Base-by-base conservation (phyloP, 2,888 invertebrate genomes). In the Drosophila tripunctata region DNA sequence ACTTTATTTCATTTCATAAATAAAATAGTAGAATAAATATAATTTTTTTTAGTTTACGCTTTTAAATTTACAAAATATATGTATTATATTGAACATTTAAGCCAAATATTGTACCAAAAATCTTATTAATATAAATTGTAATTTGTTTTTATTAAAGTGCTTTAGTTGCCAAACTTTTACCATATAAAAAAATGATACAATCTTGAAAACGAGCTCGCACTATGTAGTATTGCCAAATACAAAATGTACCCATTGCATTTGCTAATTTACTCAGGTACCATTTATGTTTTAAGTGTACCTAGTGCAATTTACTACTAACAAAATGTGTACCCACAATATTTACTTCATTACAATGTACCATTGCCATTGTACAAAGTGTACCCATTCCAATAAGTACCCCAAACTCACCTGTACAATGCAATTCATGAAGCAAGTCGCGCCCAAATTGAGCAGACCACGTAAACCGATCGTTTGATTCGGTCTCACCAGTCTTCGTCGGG, bases 371-470 rank as follows among this genome's bases (percentile, higher is more conserved):
- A 44, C n/a, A n/a, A 44, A 1, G 7, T 15, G 22, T 35, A 24
- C 30, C 4, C n/a, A 22, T 24, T 7, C n/a, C 3, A n/a, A 27
- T n/a, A 10, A 10, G 15, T 15, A 27, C 1, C 1, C 3, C 0
- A 8, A 27, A 43, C 70, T 82, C 74, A 94, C 94, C 93, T 98
- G 97, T 7, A 99, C 96, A 84, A 99, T 98, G 89, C 98, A 98
- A 92, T 98, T 99, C 97, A 99, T 98, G 90, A 98, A 99, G 92
- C 99, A 99, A 3, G 99, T 99, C 78, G 98, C 96, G 30, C 99
- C 99, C 70, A 99, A 93, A 92, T 99, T 99, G 87, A 98, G 95
- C 57, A 99, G 92, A 0, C 99, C 99, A 55, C 99, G 93, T 61
- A 99, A 92, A 33, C 99, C 97, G 68, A 97, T 95, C 27, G 96